phyloP scores from a whole-genome alignment of 2,113 vertebrate genomes.

The Catharus fuscescens region DNA sequence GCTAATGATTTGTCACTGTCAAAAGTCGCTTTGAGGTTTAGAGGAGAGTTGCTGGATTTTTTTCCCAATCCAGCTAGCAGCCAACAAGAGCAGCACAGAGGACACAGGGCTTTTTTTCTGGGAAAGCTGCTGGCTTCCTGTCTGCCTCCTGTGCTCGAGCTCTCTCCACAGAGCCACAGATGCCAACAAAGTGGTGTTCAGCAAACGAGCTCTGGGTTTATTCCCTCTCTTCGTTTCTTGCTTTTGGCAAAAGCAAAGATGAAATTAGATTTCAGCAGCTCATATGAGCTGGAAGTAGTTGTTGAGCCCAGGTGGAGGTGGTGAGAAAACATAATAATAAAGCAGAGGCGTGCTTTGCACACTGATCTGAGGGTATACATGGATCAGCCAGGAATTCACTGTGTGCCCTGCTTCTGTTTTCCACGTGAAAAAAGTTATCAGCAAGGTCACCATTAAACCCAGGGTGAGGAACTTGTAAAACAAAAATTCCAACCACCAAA shows the following conservation, averaged over 20 bases:
- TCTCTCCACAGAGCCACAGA: not conserved
- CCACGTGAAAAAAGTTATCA: not conserved
- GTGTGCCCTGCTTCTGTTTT: not conserved
- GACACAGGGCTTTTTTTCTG: slow-evolving; percentile 47
- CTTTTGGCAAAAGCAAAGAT: slow-evolving; percentile 40
- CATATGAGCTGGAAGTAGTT: slow-evolving; percentile 10
- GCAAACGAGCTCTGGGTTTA: not conserved
- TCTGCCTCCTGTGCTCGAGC: not conserved
- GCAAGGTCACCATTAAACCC: not conserved
- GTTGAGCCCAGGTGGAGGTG: slow-evolving; percentile 5
- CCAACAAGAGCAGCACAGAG: slow-evolving; percentile 13
- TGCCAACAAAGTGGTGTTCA: slow-evolving; percentile 48
- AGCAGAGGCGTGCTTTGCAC: not conserved
- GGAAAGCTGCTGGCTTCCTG: slow-evolving; percentile 57
- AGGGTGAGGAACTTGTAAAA: not conserved
- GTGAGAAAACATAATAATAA: not conserved
- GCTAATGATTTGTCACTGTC: slow-evolving; percentile 29
- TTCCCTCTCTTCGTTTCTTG: slow-evolving; percentile 23
- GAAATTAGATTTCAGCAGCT: slow-evolving; percentile 46
- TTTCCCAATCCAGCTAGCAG: not conserved
- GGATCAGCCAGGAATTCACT: not conserved
- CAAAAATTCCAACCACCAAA: not conserved
- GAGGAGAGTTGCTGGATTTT: not conserved
- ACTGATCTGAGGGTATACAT: not conserved
- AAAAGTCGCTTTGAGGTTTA: slow-evolving; percentile 15